Conservation (phyloP, 2,113 vertebrate genomes). For the Cyprinodon variegatus region DNA sequence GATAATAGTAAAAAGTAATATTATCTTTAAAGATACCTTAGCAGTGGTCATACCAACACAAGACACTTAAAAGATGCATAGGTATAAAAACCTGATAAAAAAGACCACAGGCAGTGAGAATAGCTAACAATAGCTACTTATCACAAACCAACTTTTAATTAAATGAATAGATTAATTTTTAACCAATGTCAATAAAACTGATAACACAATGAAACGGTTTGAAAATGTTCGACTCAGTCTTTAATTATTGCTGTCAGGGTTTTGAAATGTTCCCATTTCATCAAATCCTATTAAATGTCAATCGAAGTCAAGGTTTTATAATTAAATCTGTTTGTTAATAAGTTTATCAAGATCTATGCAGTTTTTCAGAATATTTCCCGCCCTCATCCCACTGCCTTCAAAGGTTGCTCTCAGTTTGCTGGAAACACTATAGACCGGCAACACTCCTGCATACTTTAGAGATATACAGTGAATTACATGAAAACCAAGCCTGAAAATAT, state of each 20-base stretch:
- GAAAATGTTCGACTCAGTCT: constrained; percentile 43
- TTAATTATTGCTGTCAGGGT: constrained; percentile 61
- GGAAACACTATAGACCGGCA: too few relatives aligned
- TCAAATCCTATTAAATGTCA: constrained; percentile 57
- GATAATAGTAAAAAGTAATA: too few relatives aligned
- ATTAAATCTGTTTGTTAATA: constrained; percentile 56
- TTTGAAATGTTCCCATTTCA: constrained; percentile 37
- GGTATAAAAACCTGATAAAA: too few relatives aligned
- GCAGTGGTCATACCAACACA: too few relatives aligned
- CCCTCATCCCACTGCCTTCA: background rate
- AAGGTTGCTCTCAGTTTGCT: too few relatives aligned
- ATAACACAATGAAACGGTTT: constrained; percentile 34
- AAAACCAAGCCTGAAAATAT: too few relatives aligned
- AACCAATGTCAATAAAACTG: background rate
- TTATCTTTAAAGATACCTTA: too few relatives aligned
- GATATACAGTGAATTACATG: too few relatives aligned
- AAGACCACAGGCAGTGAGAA: too few relatives aligned
- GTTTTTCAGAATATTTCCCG: constrained; percentile 47
- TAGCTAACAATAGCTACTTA: constrained; percentile 21
- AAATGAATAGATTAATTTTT: constrained; percentile 43
- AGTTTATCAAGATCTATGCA: constrained; percentile 35
- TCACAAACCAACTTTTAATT: constrained; percentile 48
- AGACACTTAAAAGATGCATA: too few relatives aligned
- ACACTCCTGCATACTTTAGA: too few relatives aligned
- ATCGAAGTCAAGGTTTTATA: constrained; percentile 54